phyloP scores from a whole-genome alignment of 2,113 vertebrate genomes.

The Lonchura striata region DNA sequence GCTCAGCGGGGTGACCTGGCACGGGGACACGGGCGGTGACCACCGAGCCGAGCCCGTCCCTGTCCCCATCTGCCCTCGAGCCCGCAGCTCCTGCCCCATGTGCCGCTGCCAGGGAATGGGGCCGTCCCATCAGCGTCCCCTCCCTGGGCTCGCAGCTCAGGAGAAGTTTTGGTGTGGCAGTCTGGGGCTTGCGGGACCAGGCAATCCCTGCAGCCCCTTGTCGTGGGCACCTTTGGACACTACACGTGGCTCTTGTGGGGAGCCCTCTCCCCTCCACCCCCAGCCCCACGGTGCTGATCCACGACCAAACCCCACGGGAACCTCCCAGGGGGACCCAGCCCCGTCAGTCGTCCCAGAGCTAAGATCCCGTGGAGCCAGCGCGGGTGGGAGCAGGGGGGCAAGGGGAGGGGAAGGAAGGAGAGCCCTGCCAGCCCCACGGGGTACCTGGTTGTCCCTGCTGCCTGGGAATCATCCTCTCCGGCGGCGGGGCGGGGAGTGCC shows the following conservation, averaged over 20 bases:
- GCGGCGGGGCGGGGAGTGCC: not conserved
- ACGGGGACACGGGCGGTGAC: not conserved
- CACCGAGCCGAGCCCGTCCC: rapidly evolving
- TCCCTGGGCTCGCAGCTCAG: rapidly evolving
- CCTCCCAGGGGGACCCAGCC: not conserved
- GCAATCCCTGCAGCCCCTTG: not conserved
- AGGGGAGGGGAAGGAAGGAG: not conserved
- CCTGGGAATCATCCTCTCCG: not conserved
- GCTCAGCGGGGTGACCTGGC: not conserved
- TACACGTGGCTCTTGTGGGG: not conserved
- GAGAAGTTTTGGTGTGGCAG: not conserved
- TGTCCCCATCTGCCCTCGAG: rapidly evolving
- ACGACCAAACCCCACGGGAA: not conserved
- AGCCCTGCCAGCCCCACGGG: not conserved
- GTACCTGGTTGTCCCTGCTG: conserved; percentile 18
- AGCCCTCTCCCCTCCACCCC: not conserved
- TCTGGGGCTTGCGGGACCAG: not conserved
- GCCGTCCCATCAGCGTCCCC: rapidly evolving
- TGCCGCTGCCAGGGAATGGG: not conserved
- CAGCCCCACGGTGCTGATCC: not conserved
- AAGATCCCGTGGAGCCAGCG: not conserved
- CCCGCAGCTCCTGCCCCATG: not conserved
- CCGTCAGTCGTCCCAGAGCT: rapidly evolving
- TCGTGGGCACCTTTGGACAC: rapidly evolving
- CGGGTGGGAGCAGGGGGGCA: not conserved